A percentile compares a stretch with the other conserved stretches of the same genome.
These are phyloP conservation scores for Caenorhabditis doughertyi DNA, from an alignment of 2,888 invertebrate genomes.

Conservation along the genomic window DNA sequence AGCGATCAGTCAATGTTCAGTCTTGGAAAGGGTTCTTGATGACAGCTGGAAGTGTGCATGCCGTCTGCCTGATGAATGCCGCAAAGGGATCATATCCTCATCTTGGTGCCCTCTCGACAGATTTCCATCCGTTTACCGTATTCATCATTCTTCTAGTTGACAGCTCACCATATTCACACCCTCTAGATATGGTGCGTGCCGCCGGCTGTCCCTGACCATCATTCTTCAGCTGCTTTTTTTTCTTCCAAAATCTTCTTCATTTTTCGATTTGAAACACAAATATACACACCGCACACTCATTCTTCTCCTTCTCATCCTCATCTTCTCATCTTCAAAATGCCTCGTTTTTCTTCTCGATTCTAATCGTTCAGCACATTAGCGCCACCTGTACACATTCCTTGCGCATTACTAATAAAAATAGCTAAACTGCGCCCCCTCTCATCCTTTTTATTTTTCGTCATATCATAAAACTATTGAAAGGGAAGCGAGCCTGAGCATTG, in stretches of 20 bases:
- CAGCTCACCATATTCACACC: conserved; percentile 65
- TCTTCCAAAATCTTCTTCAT: neutral
- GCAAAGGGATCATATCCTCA: conserved; percentile 28
- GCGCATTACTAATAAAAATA: conserved; percentile 60
- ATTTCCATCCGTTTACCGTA: conserved; percentile 63
- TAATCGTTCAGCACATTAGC: conserved; percentile 60
- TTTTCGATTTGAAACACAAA: conserved; percentile 43
- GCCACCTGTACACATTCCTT: conserved; percentile 62
- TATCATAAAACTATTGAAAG: conserved; percentile 50
- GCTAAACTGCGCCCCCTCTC: conserved; percentile 6
- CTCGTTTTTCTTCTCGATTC: conserved; percentile 58
- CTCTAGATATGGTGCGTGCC: conserved; percentile 11
- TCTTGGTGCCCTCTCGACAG: conserved; percentile 46
- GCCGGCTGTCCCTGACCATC: conserved; percentile 52
- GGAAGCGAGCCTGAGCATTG: conserved; percentile 10
- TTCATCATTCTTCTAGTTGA: conserved; percentile 67
- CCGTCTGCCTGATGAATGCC: conserved; percentile 60
- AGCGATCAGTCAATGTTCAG: conserved; percentile 58
- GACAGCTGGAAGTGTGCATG: conserved; percentile 66
- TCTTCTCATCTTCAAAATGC: conserved; percentile 32
- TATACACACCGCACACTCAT: conserved; percentile 47
- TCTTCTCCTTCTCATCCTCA: conserved; percentile 26
- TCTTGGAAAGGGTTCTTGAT: conserved; percentile 58
- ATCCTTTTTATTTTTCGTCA: conserved; percentile 27
- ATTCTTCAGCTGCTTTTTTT: conserved; percentile 51